Evolutionary conservation across 2,888 invertebrate species (phyloP).

Genomic region (Xanthorhoe designata): DNA sequence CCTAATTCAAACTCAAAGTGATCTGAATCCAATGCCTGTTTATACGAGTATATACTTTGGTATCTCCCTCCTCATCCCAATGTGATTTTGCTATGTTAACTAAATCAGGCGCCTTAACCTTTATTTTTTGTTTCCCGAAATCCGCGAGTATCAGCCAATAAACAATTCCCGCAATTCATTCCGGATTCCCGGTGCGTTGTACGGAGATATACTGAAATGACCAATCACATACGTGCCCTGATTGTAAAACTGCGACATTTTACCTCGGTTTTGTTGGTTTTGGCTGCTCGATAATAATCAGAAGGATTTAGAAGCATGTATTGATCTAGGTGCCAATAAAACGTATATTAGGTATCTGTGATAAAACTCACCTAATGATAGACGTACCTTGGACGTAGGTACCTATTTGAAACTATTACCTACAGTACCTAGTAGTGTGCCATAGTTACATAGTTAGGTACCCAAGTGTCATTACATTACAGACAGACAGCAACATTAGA

Average conservation of each 20-base stretch:
- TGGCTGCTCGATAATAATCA: slow-evolving; percentile 18
- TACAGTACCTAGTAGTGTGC: not conserved
- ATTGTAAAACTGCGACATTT: slow-evolving; percentile 63
- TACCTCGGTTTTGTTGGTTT: slow-evolving; percentile 44
- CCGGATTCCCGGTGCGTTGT: slow-evolving; percentile 72
- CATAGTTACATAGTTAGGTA: no score
- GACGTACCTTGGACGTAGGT: not conserved
- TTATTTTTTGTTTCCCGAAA: slow-evolving; percentile 49
- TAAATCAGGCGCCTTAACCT: slow-evolving; percentile 49
- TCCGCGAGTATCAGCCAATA: slow-evolving; percentile 61
- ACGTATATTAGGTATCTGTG: not conserved
- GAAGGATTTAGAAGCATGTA: not conserved
- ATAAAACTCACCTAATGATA: not conserved
- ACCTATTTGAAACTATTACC: no score
- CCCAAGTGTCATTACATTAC: no score
- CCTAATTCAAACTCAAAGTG: no score
- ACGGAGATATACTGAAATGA: slow-evolving; percentile 83
- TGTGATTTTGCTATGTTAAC: slow-evolving; percentile 48
- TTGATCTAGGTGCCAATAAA: no score
- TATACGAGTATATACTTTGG: not conserved
- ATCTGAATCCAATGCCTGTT: no score
- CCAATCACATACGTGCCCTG: slow-evolving; percentile 79
- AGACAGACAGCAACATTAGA: no score
- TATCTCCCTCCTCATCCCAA: slow-evolving; percentile 9
- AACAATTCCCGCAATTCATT: slow-evolving; percentile 77